Evolutionary conservation across 2,797 vertebrate genomes (phyloP), one percentile per base, ranked within the genome.

Genomic region (Vireo griseus): DNA sequence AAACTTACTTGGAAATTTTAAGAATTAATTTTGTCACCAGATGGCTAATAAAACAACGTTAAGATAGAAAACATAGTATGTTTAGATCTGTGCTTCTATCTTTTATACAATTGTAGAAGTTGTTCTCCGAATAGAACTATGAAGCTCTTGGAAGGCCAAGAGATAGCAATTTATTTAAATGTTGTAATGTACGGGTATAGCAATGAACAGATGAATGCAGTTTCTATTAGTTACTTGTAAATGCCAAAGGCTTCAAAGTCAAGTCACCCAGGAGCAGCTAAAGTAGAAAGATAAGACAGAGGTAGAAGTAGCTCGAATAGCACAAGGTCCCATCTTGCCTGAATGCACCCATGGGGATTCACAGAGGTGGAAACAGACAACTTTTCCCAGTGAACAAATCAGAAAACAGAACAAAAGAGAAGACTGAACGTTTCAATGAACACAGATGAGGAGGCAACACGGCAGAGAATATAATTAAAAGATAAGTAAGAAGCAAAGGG

Each of bases 241-340:
- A 73, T 11, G 13, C n/a, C 39, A 81, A 86, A 86, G 61, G 54
- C 22, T 54, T 62, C 54, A 14, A 67, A 26, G 39, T 9, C 42
- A 63, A 71, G 65, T 54, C 35, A n/a, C n/a, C 65, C 26, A 10
- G 33, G 22, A 73, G 50, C 77, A 76, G 45, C 26, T 42, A 3
- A 51, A 29, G 51, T 1, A 83, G 37, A 22, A 51, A 62, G 28
- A n/a, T 29, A 65, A 67, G 51, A 51, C 4, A 9, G 35, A 65
- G 17, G n/a, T 0, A 62, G 37, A 61, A 80, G 39, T 6, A 45
- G 45, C 20, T 63, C 0, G 0, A 67, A 65, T 1, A 58, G 51
- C 59, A 87, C 28, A 39, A 45, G 31, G 42, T n/a, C 28, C 40
- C 45, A 83, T 7, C 50, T 2, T 52, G 28, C 39, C 63, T 16